Base-by-base conservation (phyloP, 2,888 invertebrate species). In the Monochamus alternatus region DNA sequence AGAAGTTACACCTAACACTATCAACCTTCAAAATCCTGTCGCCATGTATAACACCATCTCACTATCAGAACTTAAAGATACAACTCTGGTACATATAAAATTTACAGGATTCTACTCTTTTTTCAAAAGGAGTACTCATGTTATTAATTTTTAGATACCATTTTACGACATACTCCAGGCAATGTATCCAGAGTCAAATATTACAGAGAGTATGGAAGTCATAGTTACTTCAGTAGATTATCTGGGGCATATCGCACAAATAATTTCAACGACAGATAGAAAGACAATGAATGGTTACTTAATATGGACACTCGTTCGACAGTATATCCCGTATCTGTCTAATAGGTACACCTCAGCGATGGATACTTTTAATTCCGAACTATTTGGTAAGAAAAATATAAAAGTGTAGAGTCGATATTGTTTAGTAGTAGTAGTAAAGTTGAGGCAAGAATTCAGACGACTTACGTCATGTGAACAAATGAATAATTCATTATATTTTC, bases 211-310 rank as follows among this genome's bases (percentile, higher is more conserved):
- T 59, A 92, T 92, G 0, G 89, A 90, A 83, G 88, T 93, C 0
- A 87, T 91, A 51, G 88, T 92, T 0, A 85, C 89, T 12, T 91
- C 91, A 22, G 86, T 88, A 5, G 89, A 90, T 60, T 93, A 92
- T 86, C 84, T 93, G 44, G 84, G 85, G 51, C 89, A 90, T 75
- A 87, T 93, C 72, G 90, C 91, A 7, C 87, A 86, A 73, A 89
- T 92, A 14, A 89, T 91, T 32, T 89, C 91, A 0, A 87, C 90
- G 0, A 90, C 91, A 12, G 91, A 91, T 79, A 84, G 88, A 69
- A 85, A 91, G 74, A 90, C 90, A 10, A 84, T 92, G 80, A 92
- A 92, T 85, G 91, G 92, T 83, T 93, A 92, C 84, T 84, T 92
- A 75, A 91, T 92, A 80, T 93, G 92, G 92, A 89, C 90, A 38